These are phyloP conservation scores for Apamea sordens DNA, from an alignment of 2,888 invertebrate species.

Conservation along the genomic window DNA sequence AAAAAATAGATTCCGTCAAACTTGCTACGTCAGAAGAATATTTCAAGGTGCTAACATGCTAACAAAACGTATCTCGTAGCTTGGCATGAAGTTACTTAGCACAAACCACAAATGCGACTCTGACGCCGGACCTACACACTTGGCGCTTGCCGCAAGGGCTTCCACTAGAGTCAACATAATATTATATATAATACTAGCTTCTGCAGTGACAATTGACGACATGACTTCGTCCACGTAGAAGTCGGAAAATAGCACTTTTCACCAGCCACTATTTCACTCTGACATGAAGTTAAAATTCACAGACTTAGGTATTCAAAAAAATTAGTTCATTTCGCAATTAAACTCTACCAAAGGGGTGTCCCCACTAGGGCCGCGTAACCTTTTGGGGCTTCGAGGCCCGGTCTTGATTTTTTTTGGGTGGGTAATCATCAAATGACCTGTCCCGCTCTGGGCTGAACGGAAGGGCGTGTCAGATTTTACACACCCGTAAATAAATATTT, in stretches of 20 bases:
- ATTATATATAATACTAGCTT: not conserved
- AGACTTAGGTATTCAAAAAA: not conserved
- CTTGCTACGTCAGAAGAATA: conserved; percentile 56
- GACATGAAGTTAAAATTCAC: not conserved
- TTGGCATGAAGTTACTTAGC: not conserved
- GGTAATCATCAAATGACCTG: too few species aligned
- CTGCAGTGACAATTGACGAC: not conserved
- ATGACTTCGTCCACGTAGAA: not conserved
- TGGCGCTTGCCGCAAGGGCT: not conserved
- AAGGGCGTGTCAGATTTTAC: too few species aligned
- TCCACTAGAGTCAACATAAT: not conserved
- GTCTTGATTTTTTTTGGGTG: too few species aligned
- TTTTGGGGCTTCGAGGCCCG: not conserved
- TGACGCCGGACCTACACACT: not conserved
- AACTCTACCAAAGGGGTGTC: not conserved
- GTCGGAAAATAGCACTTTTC: not conserved
- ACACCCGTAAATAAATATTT: too few species aligned
- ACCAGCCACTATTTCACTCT: not conserved
- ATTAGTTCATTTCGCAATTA: not conserved
- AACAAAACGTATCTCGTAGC: conserved; percentile 24
- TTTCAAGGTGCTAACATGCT: conserved; percentile 6
- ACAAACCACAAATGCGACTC: not conserved
- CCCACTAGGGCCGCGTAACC: not conserved
- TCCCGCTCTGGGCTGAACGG: too few species aligned
- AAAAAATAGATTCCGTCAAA: conserved; percentile 56